Evolutionary conservation across 2,888 invertebrate species (phyloP).

Genomic region (Ophraella communa): DNA sequence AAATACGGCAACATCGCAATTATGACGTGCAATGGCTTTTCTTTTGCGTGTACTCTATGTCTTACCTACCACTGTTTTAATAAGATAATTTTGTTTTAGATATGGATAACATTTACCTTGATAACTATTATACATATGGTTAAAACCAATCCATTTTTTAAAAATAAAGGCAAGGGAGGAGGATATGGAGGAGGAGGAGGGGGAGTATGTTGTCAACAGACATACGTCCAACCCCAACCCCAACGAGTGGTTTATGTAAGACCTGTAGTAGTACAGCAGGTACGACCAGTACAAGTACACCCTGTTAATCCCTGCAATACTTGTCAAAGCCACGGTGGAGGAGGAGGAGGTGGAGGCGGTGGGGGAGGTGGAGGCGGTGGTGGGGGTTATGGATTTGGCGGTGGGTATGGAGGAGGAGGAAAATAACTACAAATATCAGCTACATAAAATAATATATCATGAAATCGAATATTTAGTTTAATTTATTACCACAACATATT

Average conservation of each 20-base stretch:
- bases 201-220: not conserved
- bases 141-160: not conserved
- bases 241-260: too few species aligned
- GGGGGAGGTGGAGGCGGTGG: not conserved
- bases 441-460: too few species aligned
- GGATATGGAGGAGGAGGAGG: not conserved
- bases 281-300: too few species aligned
- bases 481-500: too few species aligned
- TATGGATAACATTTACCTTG: not conserved
- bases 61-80: too few species aligned
- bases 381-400: not conserved
- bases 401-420: not conserved
- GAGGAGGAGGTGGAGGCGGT: not conserved
- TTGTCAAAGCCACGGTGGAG: not conserved
- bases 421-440: too few species aligned
- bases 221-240: not conserved
- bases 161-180: not conserved
- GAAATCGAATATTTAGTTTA: too few species aligned
- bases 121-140: not conserved
- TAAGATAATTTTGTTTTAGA: conserved; percentile 3
- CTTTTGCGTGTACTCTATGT: too few species aligned
- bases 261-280: too few species aligned
- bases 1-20: too few species aligned
- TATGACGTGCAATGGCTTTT: too few species aligned
- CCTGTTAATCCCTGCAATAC: not conserved